These are phyloP conservation scores for Notothenia rossii DNA, from an alignment of 2,113 vertebrate species.

Conservation along the genomic window DNA sequence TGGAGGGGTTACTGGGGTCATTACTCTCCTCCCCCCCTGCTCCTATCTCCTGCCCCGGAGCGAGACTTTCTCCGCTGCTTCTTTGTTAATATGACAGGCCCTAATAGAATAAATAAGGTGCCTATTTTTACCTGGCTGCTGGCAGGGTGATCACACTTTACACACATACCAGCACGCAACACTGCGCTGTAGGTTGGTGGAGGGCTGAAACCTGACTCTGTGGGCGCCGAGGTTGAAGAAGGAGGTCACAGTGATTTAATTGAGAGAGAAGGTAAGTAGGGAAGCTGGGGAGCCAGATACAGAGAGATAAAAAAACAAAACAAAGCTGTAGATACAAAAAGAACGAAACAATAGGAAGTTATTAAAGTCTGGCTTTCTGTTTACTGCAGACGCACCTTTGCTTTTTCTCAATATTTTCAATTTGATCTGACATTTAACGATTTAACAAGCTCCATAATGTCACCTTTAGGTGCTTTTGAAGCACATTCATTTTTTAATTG, in stretches of 20 bases:
- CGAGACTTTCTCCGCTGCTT: constrained; percentile 36
- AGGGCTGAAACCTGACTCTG: constrained; percentile 52
- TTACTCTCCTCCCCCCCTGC: constrained; percentile 43
- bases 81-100: constrained; percentile 62
- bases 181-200: constrained; percentile 21
- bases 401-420: constrained; percentile 11
- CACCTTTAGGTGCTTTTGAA: constrained; percentile 49
- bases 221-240: constrained; percentile 21
- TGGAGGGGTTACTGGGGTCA: constrained; percentile 23
- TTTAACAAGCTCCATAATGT: constrained; percentile 52
- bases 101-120: constrained; percentile 75
- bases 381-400: constrained; percentile 12
- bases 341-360: neutral
- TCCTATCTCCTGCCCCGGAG: constrained; percentile 22
- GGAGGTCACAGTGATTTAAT: constrained; percentile 55
- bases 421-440: constrained; percentile 55
- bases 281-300: neutral
- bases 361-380: constrained; percentile 4
- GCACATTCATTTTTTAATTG: constrained; percentile 47
- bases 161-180: constrained; percentile 23
- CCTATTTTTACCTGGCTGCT: constrained; percentile 69
- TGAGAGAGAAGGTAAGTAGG: constrained; percentile 35
- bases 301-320: neutral
- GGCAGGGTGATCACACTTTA: constrained; percentile 55
- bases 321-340: neutral